Evolutionary conservation across 2,113 vertebrate genomes (phyloP).

Genomic region (Rhadina sibilatrix): DNA sequence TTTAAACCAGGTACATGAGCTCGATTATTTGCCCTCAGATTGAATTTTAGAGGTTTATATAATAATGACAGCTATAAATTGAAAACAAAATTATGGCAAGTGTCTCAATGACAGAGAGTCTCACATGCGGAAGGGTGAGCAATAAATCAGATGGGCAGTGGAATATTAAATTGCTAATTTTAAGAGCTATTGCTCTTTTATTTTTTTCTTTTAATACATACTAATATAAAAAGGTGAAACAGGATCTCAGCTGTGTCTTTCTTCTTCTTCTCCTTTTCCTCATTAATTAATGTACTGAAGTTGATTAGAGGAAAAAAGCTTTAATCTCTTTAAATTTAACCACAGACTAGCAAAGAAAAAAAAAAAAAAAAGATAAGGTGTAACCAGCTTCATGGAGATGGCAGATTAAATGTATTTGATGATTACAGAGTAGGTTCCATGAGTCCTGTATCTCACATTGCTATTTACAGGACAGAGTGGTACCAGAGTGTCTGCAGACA

Average conservation of each 20-base stretch:
- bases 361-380: background rate
- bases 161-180: slow-evolving; percentile 61
- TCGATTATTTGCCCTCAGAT: slow-evolving; percentile 54
- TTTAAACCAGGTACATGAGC: slow-evolving; percentile 34
- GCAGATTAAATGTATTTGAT: background rate
- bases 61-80: slow-evolving; percentile 48
- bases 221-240: slow-evolving; percentile 25
- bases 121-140: background rate
- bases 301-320: background rate
- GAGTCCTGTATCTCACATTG: background rate
- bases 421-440: background rate
- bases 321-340: background rate
- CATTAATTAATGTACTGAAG: background rate
- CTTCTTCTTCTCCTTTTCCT: background rate
- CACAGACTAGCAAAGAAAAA: background rate
- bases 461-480: background rate
- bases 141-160: slow-evolving; percentile 59
- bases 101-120: slow-evolving; percentile 36
- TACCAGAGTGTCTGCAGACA: slow-evolving; percentile 10
- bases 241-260: background rate
- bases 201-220: background rate
- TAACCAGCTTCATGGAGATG: background rate
- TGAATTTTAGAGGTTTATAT: slow-evolving; percentile 62
- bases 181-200: slow-evolving; percentile 21
- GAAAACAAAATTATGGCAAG: slow-evolving; percentile 36